These are phyloP conservation scores for Pelmatolapia mariae DNA, from an alignment of 2,113 vertebrate genomes.

Conservation along the genomic window DNA sequence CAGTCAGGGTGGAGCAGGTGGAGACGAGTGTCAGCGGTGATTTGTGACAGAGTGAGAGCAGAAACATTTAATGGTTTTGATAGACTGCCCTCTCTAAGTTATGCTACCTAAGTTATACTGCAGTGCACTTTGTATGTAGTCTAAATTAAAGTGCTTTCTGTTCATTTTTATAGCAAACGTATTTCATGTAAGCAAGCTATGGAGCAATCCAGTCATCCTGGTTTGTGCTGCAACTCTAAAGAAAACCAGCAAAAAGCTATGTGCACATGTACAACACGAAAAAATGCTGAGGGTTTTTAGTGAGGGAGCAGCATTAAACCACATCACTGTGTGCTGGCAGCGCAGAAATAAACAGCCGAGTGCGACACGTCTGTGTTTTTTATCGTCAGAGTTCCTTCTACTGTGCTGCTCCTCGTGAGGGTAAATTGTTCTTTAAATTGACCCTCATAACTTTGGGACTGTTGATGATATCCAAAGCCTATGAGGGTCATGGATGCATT, in stretches of 20 bases:
- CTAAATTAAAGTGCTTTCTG: not conserved
- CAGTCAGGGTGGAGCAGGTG: no score
- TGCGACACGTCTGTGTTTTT: not conserved
- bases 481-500: slow-evolving; percentile 38
- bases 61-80: no score
- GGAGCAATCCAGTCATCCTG: fast-evolving
- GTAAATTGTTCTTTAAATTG: slow-evolving; percentile 5
- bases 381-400: slow-evolving; percentile 14
- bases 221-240: fast-evolving
- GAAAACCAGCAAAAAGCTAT: not conserved
- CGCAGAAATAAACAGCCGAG: slow-evolving; percentile 66
- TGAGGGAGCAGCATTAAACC: slow-evolving; percentile 4
- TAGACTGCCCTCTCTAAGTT: not conserved
- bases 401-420: not conserved
- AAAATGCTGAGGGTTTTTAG: slow-evolving; percentile 20
- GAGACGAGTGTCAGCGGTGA: no score
- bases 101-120: not conserved
- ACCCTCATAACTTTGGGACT: not conserved
- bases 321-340: slow-evolving; percentile 60
- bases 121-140: not conserved
- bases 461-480: not conserved
- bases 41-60: no score
- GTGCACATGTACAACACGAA: fast-evolving
- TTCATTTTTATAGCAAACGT: fast-evolving
- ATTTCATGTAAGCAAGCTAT: not conserved